Conservation (phyloP, 2,888 invertebrate genomes). For the Pachydiplax longipennis region DNA sequence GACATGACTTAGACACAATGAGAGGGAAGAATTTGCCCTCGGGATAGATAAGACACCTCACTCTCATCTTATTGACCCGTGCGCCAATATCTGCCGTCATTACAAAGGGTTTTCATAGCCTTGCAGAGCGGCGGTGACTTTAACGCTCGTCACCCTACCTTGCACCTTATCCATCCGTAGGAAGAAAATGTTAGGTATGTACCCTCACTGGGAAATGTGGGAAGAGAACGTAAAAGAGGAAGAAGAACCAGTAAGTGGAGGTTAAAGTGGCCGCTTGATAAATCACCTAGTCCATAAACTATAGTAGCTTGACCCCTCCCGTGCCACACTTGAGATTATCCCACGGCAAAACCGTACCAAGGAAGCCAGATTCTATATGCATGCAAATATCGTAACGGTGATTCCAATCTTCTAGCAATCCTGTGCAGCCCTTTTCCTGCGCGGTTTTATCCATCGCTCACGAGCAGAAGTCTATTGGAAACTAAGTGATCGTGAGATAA, state of each 20-base stretch:
- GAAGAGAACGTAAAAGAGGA: neutral
- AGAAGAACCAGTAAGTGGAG: neutral
- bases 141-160: conserved; percentile 9
- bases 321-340: neutral
- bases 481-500: neutral
- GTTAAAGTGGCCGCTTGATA: neutral
- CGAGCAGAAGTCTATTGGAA: neutral
- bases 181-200: neutral
- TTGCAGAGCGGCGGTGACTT: neutral
- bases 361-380: neutral
- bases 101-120: neutral
- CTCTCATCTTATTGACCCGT: neutral
- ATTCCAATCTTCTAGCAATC: neutral
- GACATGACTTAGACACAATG: neutral
- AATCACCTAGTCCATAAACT: neutral
- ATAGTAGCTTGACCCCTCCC: neutral
- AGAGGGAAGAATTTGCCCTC: neutral
- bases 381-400: conserved; percentile 26
- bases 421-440: neutral
- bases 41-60: neutral
- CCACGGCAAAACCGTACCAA: conserved; percentile 6
- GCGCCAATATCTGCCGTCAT: neutral
- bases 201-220: neutral
- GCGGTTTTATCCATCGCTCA: neutral
- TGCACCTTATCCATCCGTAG: neutral